Evolutionary conservation across 2,113 vertebrate genomes (phyloP).

Genomic region (Lophotis ruficrista): DNA sequence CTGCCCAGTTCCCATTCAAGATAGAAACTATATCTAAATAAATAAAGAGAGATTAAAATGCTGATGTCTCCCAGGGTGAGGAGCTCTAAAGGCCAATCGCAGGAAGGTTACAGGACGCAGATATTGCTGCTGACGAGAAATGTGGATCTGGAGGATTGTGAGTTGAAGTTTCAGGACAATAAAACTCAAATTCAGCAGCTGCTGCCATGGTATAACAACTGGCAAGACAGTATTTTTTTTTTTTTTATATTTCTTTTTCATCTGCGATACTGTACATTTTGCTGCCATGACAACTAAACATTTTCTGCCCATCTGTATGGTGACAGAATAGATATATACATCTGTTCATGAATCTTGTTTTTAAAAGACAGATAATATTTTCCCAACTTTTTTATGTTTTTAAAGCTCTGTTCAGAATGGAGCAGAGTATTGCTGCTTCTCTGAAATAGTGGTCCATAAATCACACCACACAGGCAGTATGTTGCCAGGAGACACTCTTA

Average conservation of each 20-base stretch:
- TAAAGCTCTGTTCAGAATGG: neutral
- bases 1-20: neutral
- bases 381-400: constrained; percentile 25
- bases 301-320: constrained; percentile 51
- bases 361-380: constrained; percentile 54
- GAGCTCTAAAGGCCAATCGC: neutral
- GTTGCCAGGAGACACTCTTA: constrained; percentile 7
- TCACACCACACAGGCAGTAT: constrained; percentile 7
- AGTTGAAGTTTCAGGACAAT: constrained; percentile 36
- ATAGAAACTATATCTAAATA: neutral
- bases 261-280: constrained; percentile 55
- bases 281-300: constrained; percentile 60
- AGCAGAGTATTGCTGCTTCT: neutral
- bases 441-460: neutral
- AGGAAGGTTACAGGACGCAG: neutral
- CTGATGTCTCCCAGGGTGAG: neutral
- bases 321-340: constrained; percentile 50
- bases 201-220: constrained; percentile 50
- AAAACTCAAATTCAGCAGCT: constrained; percentile 60
- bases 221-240: constrained; percentile 14
- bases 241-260: neutral
- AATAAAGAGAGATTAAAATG: neutral
- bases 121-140: constrained; percentile 7
- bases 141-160: constrained; percentile 35
- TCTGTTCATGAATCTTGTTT: constrained; percentile 50